These are phyloP conservation scores for Marisa cornuarietis DNA, from an alignment of 1,140 invertebrate species.

Conservation along the genomic window DNA sequence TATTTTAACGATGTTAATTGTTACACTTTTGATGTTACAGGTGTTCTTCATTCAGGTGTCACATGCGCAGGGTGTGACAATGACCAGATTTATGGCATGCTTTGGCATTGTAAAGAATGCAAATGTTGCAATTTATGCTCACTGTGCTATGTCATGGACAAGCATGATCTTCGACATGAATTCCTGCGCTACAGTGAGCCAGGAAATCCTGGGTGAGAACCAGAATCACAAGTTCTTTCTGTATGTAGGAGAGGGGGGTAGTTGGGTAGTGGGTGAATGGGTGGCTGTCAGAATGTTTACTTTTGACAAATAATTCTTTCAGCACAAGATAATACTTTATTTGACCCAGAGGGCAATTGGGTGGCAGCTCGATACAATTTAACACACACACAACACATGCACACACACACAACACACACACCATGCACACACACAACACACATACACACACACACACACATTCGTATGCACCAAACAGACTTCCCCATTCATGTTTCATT, in stretches of 20 bases:
- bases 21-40: not conserved
- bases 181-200: conserved; percentile 20
- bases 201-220: conserved; percentile 9
- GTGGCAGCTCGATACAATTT: too few relatives aligned
- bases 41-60: conserved; percentile 13
- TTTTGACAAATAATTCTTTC: too few relatives aligned
- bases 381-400: too few relatives aligned
- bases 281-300: not conserved
- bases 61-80: conserved; percentile 16
- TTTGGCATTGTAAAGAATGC: conserved; percentile 24
- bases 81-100: conserved; percentile 23
- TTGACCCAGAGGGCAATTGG: too few relatives aligned
- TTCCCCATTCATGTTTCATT: too few relatives aligned
- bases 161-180: conserved; percentile 26
- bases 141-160: conserved; percentile 29
- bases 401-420: too few relatives aligned
- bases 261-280: not conserved
- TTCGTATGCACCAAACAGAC: too few relatives aligned
- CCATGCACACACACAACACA: too few relatives aligned
- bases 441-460: too few relatives aligned
- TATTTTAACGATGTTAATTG: not conserved
- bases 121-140: conserved; percentile 22
- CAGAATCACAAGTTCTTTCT: not conserved
- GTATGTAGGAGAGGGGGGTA: not conserved
- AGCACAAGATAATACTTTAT: too few relatives aligned